phyloP scores from a whole-genome alignment of 2,888 invertebrate genomes.

The Opisthograptis luteolata region DNA sequence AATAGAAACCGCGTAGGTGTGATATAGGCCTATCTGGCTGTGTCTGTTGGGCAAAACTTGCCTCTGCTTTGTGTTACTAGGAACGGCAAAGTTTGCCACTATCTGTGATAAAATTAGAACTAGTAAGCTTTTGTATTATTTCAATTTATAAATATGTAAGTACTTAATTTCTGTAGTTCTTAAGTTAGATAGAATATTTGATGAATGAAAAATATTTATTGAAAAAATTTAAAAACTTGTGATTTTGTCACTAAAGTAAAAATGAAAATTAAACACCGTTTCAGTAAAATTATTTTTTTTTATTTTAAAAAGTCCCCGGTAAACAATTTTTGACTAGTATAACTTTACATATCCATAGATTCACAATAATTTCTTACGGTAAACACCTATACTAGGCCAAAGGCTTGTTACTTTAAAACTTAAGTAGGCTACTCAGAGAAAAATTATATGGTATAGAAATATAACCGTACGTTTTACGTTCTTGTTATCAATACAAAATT shows the following conservation, averaged over 20 bases:
- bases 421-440: too few relatives aligned
- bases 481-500: too few relatives aligned
- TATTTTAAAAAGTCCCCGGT: background rate
- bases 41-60: constrained; percentile 71
- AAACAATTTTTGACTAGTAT: too few relatives aligned
- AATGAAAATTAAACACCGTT: constrained; percentile 71
- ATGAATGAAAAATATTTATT: constrained; percentile 76
- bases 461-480: too few relatives aligned
- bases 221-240: constrained; percentile 69
- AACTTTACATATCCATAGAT: too few relatives aligned
- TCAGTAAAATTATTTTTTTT: constrained; percentile 47
- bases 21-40: constrained; percentile 71
- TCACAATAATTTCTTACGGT: too few relatives aligned
- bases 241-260: constrained; percentile 74
- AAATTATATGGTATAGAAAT: too few relatives aligned
- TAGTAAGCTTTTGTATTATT: constrained; percentile 54
- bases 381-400: too few relatives aligned
- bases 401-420: too few relatives aligned
- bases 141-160: constrained; percentile 41
- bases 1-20: constrained; percentile 31
- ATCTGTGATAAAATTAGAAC: constrained; percentile 82
- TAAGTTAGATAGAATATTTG: constrained; percentile 40
- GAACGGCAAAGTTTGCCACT: constrained; percentile 69
- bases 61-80: constrained; percentile 69
- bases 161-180: constrained; percentile 33